Conservation (phyloP, 1,140 invertebrate species). For the Apis laboriosa region DNA sequence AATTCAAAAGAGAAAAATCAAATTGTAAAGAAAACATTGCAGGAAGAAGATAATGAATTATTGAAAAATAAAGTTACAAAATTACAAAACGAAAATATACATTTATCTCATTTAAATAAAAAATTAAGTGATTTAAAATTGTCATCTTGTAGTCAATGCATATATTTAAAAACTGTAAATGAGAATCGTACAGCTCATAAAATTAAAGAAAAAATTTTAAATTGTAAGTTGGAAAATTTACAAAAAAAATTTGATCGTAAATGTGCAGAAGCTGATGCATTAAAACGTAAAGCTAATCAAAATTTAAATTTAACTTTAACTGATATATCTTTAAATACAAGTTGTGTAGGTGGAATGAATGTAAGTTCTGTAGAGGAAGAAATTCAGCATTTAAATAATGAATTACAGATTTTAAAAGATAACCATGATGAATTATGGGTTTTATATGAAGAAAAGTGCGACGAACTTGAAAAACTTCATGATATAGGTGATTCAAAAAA, state of each 20-base stretch:
- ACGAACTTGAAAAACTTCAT: slow-evolving; percentile 44
- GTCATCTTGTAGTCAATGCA: slow-evolving; percentile 63
- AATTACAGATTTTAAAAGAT: slow-evolving; percentile 47
- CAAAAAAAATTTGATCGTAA: slow-evolving; percentile 69
- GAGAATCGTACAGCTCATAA: slow-evolving; percentile 64
- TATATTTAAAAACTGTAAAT: slow-evolving; percentile 63
- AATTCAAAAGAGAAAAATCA: slow-evolving; percentile 49
- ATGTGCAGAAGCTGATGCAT: slow-evolving; percentile 57
- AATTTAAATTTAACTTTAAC: slow-evolving; percentile 52
- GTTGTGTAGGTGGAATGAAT: slow-evolving; percentile 45
- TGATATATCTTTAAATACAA: slow-evolving; percentile 39
- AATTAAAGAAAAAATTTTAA: slow-evolving; percentile 64
- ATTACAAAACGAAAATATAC: slow-evolving; percentile 54
- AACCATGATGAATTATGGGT: slow-evolving; percentile 39
- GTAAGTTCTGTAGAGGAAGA: slow-evolving; percentile 48
- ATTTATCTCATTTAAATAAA: slow-evolving; percentile 61
- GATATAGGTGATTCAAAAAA: background rate
- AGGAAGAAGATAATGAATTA: slow-evolving; percentile 31
- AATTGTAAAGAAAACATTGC: slow-evolving; percentile 38
- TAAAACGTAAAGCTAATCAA: slow-evolving; percentile 69
- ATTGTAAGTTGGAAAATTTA: slow-evolving; percentile 61
- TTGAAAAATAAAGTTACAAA: slow-evolving; percentile 42
- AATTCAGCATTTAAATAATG: slow-evolving; percentile 40
- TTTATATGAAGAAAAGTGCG: slow-evolving; percentile 43
- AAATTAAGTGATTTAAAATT: slow-evolving; percentile 67